These are phyloP conservation scores for Elegia similella DNA, from an alignment of 2,888 invertebrate species.

Conservation along the genomic window DNA sequence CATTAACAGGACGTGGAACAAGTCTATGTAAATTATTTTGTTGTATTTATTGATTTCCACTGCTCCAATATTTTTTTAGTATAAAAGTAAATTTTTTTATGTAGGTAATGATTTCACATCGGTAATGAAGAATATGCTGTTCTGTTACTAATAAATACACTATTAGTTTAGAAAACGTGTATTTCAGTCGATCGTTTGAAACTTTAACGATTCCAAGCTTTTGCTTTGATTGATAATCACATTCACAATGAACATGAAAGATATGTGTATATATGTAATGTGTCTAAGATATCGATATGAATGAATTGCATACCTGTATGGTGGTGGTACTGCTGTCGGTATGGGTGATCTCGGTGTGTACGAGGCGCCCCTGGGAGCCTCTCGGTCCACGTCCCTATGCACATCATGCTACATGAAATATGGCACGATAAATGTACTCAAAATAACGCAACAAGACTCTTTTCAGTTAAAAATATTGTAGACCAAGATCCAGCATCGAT, in stretches of 20 bases:
- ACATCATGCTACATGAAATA: constrained; percentile 30
- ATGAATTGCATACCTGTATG: constrained; percentile 68
- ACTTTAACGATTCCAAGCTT: no score
- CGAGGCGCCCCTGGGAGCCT: constrained; percentile 53
- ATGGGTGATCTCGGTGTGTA: constrained; percentile 70
- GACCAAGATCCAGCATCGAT: background rate
- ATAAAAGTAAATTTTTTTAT: no score
- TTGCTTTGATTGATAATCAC: background rate
- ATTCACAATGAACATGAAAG: background rate
- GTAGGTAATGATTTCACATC: no score
- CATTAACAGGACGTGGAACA: no score
- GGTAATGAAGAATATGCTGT: no score
- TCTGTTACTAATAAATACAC: no score
- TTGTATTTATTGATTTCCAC: no score
- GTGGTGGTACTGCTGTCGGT: constrained; percentile 32
- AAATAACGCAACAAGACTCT: background rate
- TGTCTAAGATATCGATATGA: background rate
- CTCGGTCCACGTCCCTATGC: constrained; percentile 71
- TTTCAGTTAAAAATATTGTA: background rate
- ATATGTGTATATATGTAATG: background rate
- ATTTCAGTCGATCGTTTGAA: no score
- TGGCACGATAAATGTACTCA: constrained; percentile 19
- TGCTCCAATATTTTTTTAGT: no score
- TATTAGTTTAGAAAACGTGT: no score
- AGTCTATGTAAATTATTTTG: no score